A percentile compares a stretch with the other conserved stretches of the same genome.
phyloP scores from a whole-genome alignment of 2,113 vertebrate genomes.

The Nanorana parkeri region DNA sequence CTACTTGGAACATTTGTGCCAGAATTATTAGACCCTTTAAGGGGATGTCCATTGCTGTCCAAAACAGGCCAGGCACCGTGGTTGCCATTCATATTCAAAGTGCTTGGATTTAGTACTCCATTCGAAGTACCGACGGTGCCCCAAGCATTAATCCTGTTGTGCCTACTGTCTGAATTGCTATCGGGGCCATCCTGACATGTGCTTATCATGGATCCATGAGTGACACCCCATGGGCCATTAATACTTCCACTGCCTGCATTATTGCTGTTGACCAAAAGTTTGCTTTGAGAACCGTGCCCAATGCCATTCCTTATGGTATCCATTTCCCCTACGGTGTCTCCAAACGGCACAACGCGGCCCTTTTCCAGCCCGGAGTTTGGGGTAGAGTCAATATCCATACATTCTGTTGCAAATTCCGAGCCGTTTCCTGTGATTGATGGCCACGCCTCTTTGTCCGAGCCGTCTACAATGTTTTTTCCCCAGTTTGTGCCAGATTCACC shows the following conservation, averaged over 20 bases:
- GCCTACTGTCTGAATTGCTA: constrained; percentile 81
- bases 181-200: constrained; percentile 85
- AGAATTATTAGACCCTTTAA: constrained; percentile 83
- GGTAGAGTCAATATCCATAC: constrained; percentile 92
- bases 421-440: constrained; percentile 85
- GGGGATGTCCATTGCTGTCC: constrained; percentile 86
- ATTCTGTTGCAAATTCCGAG: constrained; percentile 91
- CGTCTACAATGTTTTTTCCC: constrained; percentile 91
- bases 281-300: constrained; percentile 79
- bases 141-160: constrained; percentile 83
- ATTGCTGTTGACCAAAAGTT: constrained; percentile 90
- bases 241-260: constrained; percentile 86
- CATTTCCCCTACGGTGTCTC: constrained; percentile 78
- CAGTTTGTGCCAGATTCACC: constrained; percentile 90
- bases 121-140: constrained; percentile 84
- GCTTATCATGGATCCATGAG: constrained; percentile 82
- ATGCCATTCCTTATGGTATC: constrained; percentile 83
- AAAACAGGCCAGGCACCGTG: constrained; percentile 91
- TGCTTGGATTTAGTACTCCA: constrained; percentile 92
- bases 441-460: constrained; percentile 86
- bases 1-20: constrained; percentile 82
- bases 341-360: constrained; percentile 84
- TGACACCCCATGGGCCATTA: constrained; percentile 79
- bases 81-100: constrained; percentile 95
- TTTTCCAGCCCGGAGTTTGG: constrained; percentile 89